Percentiles rank a stretch among this genome's conserved stretches.
Evolutionary conservation across 2,797 vertebrate species (phyloP).

Genomic region (Cossypha polioptera): DNA sequence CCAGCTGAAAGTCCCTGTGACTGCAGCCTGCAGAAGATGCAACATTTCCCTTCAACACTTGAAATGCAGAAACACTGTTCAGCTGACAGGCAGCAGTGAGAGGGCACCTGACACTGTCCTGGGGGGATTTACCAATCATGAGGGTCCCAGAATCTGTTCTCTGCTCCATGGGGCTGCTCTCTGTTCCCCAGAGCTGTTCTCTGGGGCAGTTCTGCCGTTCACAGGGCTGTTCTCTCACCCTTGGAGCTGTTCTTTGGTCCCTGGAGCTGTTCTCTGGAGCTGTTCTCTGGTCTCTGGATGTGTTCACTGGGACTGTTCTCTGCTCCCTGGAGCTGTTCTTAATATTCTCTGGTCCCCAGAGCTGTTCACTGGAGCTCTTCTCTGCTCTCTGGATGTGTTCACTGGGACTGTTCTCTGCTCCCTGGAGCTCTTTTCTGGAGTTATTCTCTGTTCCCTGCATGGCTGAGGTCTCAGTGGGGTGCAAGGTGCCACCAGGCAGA

Average conservation of each 20-base stretch:
- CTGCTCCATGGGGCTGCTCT: background rate
- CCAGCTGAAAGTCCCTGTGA: background rate
- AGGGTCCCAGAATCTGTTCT: background rate
- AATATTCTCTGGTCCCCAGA: background rate
- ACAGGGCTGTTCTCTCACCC: background rate
- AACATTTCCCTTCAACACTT: background rate
- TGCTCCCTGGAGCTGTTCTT: background rate
- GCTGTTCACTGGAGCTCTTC: no score
- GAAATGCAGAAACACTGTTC: background rate
- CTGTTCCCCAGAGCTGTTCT: background rate
- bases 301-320: background rate
- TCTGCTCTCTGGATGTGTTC: no score
- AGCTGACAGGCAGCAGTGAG: background rate
- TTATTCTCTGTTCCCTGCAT: background rate
- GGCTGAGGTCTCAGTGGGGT: background rate
- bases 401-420: no score
- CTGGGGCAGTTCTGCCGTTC: background rate
- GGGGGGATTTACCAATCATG: accelerated
- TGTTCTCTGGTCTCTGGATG: accelerated
- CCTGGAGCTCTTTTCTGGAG: no score
- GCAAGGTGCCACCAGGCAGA: background rate
- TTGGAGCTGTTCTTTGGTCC: background rate
- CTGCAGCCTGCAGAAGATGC: background rate
- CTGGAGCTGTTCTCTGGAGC: accelerated
- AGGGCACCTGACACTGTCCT: background rate